These are phyloP conservation scores for Actenoides lindsayi DNA, from an alignment of 2,113 vertebrate species.

Conservation along the genomic window DNA sequence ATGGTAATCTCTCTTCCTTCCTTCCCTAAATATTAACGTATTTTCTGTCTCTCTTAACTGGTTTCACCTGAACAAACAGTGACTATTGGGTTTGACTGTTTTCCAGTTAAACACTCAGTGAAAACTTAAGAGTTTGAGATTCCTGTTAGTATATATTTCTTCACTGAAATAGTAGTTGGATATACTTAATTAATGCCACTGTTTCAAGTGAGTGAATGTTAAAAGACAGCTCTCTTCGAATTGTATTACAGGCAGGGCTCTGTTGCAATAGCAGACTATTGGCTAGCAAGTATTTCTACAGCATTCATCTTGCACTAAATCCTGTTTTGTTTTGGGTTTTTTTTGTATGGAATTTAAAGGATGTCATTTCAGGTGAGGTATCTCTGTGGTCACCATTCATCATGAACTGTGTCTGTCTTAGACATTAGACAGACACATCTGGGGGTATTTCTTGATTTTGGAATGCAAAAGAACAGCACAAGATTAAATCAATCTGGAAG, in stretches of 20 bases:
- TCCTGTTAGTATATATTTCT: not conserved
- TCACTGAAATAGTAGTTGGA: not conserved
- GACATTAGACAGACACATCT: not conserved
- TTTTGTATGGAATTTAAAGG: not conserved
- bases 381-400: not conserved
- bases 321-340: too few relatives aligned
- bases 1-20: not conserved
- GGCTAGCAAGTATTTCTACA: not conserved
- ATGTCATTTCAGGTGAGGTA: not conserved
- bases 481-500: not conserved
- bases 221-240: not conserved
- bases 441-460: not conserved
- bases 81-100: not conserved
- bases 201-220: slow-evolving; percentile 7
- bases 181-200: not conserved
- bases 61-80: not conserved
- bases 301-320: not conserved
- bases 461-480: not conserved
- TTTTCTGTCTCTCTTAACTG: not conserved
- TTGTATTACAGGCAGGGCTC: not conserved
- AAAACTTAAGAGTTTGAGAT: not conserved
- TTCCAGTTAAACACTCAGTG: not conserved
- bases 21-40: not conserved
- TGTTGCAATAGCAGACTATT: not conserved
- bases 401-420: not conserved